Evolutionary conservation across 2,888 invertebrate species (phyloP).

Genomic region (Brachyptera putata): DNA sequence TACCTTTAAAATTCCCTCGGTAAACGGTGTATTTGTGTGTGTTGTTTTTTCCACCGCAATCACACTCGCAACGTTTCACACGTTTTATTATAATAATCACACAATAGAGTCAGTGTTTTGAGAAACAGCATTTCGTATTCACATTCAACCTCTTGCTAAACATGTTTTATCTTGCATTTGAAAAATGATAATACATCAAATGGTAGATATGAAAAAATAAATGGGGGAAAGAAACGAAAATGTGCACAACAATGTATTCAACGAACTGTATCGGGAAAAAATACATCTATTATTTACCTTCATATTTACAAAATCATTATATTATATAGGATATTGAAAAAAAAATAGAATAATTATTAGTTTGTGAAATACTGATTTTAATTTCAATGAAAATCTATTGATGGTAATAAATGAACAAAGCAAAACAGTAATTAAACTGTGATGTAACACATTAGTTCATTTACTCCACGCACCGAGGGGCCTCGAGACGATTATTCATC

Average conservation of each 20-base stretch:
- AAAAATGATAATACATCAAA: neutral
- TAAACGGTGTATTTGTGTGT: neutral
- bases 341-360: too few species aligned
- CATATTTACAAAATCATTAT: too few species aligned
- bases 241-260: neutral
- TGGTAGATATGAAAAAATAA: neutral
- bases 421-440: conserved; percentile 1
- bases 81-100: too few species aligned
- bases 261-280: too few species aligned
- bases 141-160: too few species aligned
- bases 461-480: neutral
- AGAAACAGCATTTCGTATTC: too few species aligned
- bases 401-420: neutral
- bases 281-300: too few species aligned
- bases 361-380: neutral
- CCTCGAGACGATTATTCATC: neutral
- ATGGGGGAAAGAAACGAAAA: neutral
- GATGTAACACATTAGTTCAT: neutral
- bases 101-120: too few species aligned
- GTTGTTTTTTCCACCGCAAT: too few species aligned
- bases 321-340: too few species aligned
- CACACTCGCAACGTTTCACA: too few species aligned
- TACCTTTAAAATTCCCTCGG: neutral
- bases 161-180: too few species aligned
- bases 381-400: neutral